Base-by-base conservation (phyloP, 2,113 vertebrate genomes). In the Clarias batrachus region DNA sequence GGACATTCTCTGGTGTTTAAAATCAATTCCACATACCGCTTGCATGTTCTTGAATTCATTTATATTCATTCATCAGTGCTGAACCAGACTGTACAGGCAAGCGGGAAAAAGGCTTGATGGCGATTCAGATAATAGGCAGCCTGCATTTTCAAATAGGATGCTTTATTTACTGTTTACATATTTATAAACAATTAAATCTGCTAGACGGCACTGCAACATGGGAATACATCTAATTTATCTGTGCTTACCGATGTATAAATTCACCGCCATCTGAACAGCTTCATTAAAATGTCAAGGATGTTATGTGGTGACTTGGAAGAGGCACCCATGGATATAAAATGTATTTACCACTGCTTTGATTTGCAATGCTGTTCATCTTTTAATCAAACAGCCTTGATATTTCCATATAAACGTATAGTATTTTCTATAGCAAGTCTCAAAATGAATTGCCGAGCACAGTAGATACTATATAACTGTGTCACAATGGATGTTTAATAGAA, bases 211-310 rank as follows among this genome's bases (percentile, higher is more conserved):
- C 57, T 48, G 78, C 82, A 84, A 73, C 74, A 85, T 82, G 71
- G 80, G 83, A 77, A 83, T 85, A 71, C 33, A 80, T 66, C 80
- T 87, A 85, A 85, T 87, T 87, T 70, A 81, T 90, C 83, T 73
- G 66, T 81, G 86, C 86, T 83, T 89, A 87, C 86, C 86, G 86
- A 85, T 87, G 85, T 85, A 82, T 79, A 82, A 88, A 87, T 88
- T 85, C 84, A 66, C 65, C 76, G 81, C 79, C 85, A 77, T 87
- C 80, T 86, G 81, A 90, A 89, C 71, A 82, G 83, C 83, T 87
- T 89, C 84, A 85, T 90, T 89, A 86, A 90, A 90, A 87, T 89
- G 87, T 90, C 89, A 87, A 25, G 66, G 59, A 80, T 87, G 65
- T 81, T 87, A 83, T 85, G 76, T 85, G 82, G 77, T 81, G 66